Evolutionary conservation across 2,888 invertebrate species (phyloP), one percentile per base, ranked within the genome.

Genomic region (Cryptosula pallasiana): DNA sequence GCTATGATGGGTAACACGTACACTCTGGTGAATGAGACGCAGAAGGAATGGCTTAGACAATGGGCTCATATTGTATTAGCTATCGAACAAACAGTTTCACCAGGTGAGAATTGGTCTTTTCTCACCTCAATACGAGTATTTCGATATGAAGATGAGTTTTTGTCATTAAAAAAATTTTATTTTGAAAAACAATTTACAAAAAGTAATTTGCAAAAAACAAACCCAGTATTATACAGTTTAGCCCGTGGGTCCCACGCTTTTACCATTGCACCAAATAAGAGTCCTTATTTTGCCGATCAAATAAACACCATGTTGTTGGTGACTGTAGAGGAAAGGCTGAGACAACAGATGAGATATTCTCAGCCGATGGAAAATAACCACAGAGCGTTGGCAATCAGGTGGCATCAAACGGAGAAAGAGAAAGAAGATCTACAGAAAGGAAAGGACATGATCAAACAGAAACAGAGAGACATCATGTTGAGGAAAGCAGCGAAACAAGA

Each of bases 1-100:
- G 97, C 97, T 75, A 98, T 98, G 97, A 98, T 98, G 98, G 98
- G 97, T 0, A 97, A 97, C 85, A 98, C 98, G 1, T 99, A 98
- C 83, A 95, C 95, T 84, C 94, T 95, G 87, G 96, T 98, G 36
- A 81, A 79, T 0, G 95, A 96, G 86, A 95, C 96, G 0, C 89
- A 94, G 77, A 97, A 97, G 83, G 97, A 98, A 85, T 98, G 97
- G 96, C 95, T 97, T 85, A 87, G 98, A 81, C 92, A 97, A 90
- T 98, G 97, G 97, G 98, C 98, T 0, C 88, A 97, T 76, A 98
- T 98, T 75, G 97, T 98, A 45, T 87, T 98, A 75, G 96, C 98
- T 54, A 94, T 98, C 29, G 98, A 99, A 84, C 88, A 98, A 84
- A 95, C 96, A n/a, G 94, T 98, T 0, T 91, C 92, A 72, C 96